Evolutionary conservation across 2,113 vertebrate genomes (phyloP).

Genomic region (Chlamydotis undulata): DNA sequence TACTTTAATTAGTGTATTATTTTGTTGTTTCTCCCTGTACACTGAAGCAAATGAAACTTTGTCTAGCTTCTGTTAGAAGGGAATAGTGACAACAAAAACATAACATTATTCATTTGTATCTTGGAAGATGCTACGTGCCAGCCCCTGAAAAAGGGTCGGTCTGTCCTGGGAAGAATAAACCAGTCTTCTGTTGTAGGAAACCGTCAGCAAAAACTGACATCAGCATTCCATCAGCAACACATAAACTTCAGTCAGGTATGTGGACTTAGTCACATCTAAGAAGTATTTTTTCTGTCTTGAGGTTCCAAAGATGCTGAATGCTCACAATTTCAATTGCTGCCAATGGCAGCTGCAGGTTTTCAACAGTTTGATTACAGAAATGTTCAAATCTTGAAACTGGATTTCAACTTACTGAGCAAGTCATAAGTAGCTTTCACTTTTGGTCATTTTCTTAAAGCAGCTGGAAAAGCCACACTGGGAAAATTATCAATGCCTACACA

Average conservation of each 20-base stretch:
- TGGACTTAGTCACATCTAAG: not conserved
- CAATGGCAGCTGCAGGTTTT: constrained; percentile 1
- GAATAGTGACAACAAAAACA: not conserved
- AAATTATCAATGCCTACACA: not conserved
- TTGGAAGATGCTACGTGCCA: constrained; percentile 82
- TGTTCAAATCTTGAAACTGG: not conserved
- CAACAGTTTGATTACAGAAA: not conserved
- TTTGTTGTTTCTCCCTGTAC: not conserved
- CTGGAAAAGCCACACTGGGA: not conserved
- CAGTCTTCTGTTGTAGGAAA: constrained; percentile 81
- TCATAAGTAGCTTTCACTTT: not conserved
- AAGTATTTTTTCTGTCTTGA: not conserved
- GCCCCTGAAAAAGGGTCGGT: constrained; percentile 83
- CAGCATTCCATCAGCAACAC: constrained; percentile 91
- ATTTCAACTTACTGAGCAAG: not conserved
- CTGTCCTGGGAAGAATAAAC: constrained; percentile 81
- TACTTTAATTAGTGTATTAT: not conserved
- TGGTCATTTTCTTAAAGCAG: not conserved
- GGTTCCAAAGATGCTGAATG: not conserved
- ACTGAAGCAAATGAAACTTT: not conserved
- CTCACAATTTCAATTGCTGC: not conserved
- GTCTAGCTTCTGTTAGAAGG: not conserved
- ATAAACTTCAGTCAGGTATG: constrained; percentile 90
- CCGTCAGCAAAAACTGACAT: constrained; percentile 88
- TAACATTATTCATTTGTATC: not conserved